Conservation (phyloP, 2,888 invertebrate species). For the Mechanitis mazaeus region DNA sequence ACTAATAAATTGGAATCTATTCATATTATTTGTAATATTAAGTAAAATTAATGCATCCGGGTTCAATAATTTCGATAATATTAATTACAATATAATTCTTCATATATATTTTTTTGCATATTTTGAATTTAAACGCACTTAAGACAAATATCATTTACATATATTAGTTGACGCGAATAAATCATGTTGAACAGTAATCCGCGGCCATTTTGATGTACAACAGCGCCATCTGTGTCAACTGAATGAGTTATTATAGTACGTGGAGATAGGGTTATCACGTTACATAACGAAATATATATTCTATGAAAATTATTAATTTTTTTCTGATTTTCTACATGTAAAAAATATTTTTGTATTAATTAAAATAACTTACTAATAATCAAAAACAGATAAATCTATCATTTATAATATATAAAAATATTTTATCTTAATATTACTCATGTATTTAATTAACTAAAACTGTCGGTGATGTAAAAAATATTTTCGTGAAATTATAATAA, state of each 20-base stretch:
- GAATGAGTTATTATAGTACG: conserved; percentile 67
- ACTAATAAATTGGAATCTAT: background rate
- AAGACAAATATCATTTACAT: conserved; percentile 35
- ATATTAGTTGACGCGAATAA: conserved; percentile 66
- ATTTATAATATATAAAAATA: too few relatives aligned
- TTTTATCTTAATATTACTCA: too few relatives aligned
- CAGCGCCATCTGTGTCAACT: conserved; percentile 75
- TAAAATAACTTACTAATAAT: too few relatives aligned
- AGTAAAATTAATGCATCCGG: conserved; percentile 2
- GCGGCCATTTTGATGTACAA: conserved; percentile 70
- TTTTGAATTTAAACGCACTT: conserved; percentile 4
- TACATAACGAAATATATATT: background rate
- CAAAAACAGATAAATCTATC: too few relatives aligned
- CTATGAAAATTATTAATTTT: too few relatives aligned
- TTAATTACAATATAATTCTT: background rate
- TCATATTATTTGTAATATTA: background rate
- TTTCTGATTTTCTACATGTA: too few relatives aligned
- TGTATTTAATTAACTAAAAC: too few relatives aligned
- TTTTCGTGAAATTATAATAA: too few relatives aligned
- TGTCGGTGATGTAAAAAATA: too few relatives aligned
- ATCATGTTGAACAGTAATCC: conserved; percentile 69
- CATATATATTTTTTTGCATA: background rate
- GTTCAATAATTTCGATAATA: conserved; percentile 4
- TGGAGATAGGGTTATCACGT: conserved; percentile 45
- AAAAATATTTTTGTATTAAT: too few relatives aligned